phyloP scores from a whole-genome alignment of 2,113 vertebrate species.

The Ochotona curzoniae region DNA sequence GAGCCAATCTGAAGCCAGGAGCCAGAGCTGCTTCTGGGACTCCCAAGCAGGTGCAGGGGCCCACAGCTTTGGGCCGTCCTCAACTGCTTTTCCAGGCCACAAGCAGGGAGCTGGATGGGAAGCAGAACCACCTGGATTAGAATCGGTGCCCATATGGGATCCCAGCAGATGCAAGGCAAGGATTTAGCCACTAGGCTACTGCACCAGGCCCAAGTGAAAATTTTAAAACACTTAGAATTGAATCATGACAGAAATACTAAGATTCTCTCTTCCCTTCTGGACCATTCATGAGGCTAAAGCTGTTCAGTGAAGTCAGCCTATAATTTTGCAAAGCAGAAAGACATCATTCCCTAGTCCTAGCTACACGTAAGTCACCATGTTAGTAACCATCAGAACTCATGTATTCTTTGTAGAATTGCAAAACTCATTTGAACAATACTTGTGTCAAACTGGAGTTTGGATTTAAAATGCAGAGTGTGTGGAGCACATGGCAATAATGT shows the following conservation, averaged over 20 bases:
- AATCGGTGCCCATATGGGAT: no score
- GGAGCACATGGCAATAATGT: not conserved
- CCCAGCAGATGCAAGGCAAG: no score
- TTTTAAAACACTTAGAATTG: not conserved
- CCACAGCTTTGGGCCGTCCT: no score
- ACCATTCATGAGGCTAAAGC: not conserved
- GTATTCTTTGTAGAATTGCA: not conserved
- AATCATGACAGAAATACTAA: not conserved
- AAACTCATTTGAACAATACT: not conserved
- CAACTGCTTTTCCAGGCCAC: no score
- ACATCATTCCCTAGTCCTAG: not conserved
- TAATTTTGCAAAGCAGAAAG: not conserved
- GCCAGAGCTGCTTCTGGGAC: no score
- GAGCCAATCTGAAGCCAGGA: no score
- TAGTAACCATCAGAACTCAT: constrained; percentile 1
- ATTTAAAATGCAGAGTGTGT: not conserved
- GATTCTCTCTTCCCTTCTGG: not conserved
- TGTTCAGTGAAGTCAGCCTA: not conserved
- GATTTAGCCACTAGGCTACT: no score
- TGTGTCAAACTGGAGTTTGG: not conserved
- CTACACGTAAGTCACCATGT: not conserved
- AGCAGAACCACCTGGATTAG: no score
- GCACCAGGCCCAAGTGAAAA: not conserved
- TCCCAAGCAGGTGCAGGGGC: no score
- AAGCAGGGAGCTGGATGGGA: no score